Evolutionary conservation across 2,888 invertebrate species (phyloP), one percentile per base, ranked within the genome.

Genomic region (Cybosia mesomella): DNA sequence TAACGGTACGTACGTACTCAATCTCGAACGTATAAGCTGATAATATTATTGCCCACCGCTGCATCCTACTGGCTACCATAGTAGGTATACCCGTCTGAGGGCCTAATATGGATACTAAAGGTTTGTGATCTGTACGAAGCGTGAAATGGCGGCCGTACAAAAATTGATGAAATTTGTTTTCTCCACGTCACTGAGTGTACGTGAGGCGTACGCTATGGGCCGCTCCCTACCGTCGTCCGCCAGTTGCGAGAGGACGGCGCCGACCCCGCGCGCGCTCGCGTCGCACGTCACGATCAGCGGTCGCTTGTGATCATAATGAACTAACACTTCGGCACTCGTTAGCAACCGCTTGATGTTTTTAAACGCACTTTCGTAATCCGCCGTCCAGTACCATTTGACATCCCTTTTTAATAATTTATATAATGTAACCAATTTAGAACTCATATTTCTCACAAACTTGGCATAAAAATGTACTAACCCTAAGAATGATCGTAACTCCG

Each of bases 181-280:
- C 60, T 85, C 83, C 0, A 80, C 73, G 3, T 32, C 64, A 0
- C 69, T 72, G 0, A 85, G 70, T 3, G 79, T 71, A 7, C 82
- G 72, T 8, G 81, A 83, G 5, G 70, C 76, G 59, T 74, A 85
- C 0, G 75, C 76, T 4, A 83, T 70, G 11, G 80, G 79, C 9
- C 78, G 80, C 67, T 82, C 80, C 18, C 57, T 28, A 24, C 77
- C 80, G 64, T 60, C 70, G 2, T 43, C 62, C 2, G 61, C 59
- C 8, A 54, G 72, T 67, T 80, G 83, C n/a, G 78, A 39, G 7
- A 85, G 70, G 15, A 81, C 81, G 7, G 66, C 68, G 0, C 75
- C 72, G 0, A 80, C 13, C 0, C 79, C 75, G 2, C 66, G 66
- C 59, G 75, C 64, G 49, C 80, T 78, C 10, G 73, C 78, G 63